These are phyloP conservation scores for Diplazon laetatorius DNA, from an alignment of 2,888 invertebrate genomes.

Conservation along the genomic window DNA sequence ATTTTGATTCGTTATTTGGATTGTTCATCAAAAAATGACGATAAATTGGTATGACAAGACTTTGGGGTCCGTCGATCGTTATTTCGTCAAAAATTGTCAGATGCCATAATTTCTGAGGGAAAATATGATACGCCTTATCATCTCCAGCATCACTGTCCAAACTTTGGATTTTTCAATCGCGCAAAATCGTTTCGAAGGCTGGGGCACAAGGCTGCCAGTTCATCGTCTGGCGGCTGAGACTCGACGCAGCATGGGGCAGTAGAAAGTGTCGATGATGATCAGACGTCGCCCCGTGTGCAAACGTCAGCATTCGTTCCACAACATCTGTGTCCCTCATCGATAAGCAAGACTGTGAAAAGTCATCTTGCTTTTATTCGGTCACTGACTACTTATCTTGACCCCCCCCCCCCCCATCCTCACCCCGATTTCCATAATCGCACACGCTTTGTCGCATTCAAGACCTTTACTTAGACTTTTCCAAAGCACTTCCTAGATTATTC, in stretches of 20 bases:
- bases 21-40: too few relatives aligned
- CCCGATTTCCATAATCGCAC: too few relatives aligned
- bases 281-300: slow-evolving; percentile 7
- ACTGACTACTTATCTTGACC: slow-evolving; percentile 33
- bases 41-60: too few relatives aligned
- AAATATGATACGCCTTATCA: not conserved
- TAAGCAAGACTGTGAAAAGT: slow-evolving; percentile 53
- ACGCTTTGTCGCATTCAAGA: too few relatives aligned
- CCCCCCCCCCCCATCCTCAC: too few relatives aligned
- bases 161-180: slow-evolving; percentile 1
- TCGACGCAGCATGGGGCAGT: slow-evolving; percentile 26
- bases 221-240: not conserved
- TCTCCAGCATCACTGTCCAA: not conserved
- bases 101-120: too few relatives aligned
- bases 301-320: not conserved
- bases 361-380: slow-evolving; percentile 21
- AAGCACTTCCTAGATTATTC: too few relatives aligned
- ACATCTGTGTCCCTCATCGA: slow-evolving; percentile 39
- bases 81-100: too few relatives aligned
- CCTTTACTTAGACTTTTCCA: too few relatives aligned
- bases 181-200: not conserved
- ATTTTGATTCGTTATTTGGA: too few relatives aligned
- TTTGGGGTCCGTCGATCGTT: too few relatives aligned
- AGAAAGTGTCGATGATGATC: slow-evolving; percentile 60
- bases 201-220: not conserved